Percentiles rank a stretch among this genome's conserved stretches.
Conservation (phyloP, 2,113 vertebrate genomes). For the Genyomyrus donnyi region DNA sequence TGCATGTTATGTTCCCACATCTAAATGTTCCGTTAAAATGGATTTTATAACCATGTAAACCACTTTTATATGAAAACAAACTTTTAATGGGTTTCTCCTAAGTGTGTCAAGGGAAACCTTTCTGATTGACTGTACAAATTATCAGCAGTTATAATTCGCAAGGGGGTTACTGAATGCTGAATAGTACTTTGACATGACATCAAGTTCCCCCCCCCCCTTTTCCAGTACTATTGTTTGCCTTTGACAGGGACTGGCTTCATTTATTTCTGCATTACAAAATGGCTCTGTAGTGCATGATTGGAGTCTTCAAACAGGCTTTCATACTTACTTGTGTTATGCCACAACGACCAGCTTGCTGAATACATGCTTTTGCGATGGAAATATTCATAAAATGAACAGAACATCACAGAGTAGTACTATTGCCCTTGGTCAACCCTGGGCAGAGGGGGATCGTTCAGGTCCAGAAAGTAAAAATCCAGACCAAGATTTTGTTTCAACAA, state of each 20-base stretch:
- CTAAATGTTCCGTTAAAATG: background rate
- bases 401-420: background rate
- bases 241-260: background rate
- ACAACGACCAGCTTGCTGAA: background rate
- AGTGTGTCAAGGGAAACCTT: background rate
- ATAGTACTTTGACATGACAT: conserved; percentile 6
- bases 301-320: background rate
- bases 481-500: too few species aligned
- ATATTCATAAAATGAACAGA: background rate
- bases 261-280: background rate
- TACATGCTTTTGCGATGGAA: background rate
- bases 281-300: background rate
- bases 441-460: too few species aligned
- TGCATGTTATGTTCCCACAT: background rate
- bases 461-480: too few species aligned
- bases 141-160: background rate
- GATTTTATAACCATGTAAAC: too few species aligned
- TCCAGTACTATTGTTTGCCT: background rate
- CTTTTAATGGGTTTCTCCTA: background rate
- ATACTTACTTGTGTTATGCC: background rate
- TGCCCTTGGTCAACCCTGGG: background rate
- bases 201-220: background rate
- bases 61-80: background rate
- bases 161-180: background rate
- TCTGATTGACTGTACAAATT: background rate